A percentile compares a stretch with the other conserved stretches of the same genome.
Evolutionary conservation across 1,140 invertebrate genomes (phyloP).

Genomic region (Luehdorfia chinensis): DNA sequence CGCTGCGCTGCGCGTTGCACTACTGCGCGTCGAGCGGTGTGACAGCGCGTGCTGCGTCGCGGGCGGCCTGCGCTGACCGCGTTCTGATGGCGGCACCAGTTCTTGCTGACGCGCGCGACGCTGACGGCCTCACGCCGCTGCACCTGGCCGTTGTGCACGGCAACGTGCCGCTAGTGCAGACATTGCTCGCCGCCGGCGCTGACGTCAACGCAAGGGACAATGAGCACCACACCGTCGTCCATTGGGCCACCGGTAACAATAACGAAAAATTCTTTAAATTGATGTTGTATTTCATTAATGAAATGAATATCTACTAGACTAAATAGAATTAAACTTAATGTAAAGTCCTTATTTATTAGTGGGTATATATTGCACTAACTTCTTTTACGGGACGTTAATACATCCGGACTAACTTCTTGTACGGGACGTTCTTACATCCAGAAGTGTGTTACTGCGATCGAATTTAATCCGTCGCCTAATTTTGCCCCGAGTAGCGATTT

Average conservation of each 20-base stretch:
- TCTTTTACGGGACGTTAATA: too few relatives aligned
- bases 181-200: conserved; percentile 88
- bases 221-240: conserved; percentile 96
- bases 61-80: conserved; percentile 83
- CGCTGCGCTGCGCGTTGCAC: conserved; percentile 92
- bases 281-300: too few relatives aligned
- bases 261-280: background rate
- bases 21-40: conserved; percentile 89
- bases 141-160: conserved; percentile 96
- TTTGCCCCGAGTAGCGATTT: too few relatives aligned
- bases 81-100: conserved; percentile 87
- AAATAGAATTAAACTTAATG: too few relatives aligned
- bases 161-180: conserved; percentile 88
- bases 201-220: conserved; percentile 93
- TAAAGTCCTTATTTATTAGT: too few relatives aligned
- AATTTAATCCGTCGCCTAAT: too few relatives aligned
- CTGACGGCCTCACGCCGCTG: conserved; percentile 95
- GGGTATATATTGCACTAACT: too few relatives aligned
- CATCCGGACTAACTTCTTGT: too few relatives aligned
- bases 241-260: conserved; percentile 97
- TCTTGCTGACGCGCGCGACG: conserved; percentile 89
- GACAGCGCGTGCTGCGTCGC: conserved; percentile 75
- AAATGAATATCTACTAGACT: too few relatives aligned
- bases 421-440: too few relatives aligned
- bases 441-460: too few relatives aligned